phyloP scores from a whole-genome alignment of 2,888 invertebrate genomes.

The Ernsta delagoae region DNA sequence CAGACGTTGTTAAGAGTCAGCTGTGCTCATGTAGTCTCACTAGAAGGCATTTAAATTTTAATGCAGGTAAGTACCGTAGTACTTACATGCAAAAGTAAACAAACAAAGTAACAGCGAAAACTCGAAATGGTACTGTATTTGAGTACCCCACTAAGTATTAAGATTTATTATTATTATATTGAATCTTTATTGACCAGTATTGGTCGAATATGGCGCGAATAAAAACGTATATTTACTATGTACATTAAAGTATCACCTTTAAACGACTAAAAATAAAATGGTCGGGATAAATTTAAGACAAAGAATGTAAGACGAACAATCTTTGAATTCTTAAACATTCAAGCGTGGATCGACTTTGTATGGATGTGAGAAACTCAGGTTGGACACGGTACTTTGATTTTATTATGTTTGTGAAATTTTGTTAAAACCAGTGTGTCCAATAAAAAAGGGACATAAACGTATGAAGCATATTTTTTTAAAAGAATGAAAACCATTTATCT shows the following conservation, averaged over 20 bases:
- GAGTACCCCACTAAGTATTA: conserved; percentile 7
- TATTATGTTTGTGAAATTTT: too few relatives aligned
- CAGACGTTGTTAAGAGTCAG: too few relatives aligned
- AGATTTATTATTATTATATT: conserved; percentile 12
- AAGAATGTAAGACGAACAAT: conserved; percentile 36
- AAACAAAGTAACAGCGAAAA: too few relatives aligned
- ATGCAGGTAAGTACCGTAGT: too few relatives aligned
- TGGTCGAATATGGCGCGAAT: conserved; percentile 33
- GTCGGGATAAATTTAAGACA: conserved; percentile 39
- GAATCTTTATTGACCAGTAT: conserved; percentile 5
- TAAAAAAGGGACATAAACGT: too few relatives aligned
- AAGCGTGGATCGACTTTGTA: neutral
- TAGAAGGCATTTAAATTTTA: too few relatives aligned
- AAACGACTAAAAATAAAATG: conserved; percentile 44
- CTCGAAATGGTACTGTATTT: neutral
- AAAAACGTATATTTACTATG: conserved; percentile 41
- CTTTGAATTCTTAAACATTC: conserved; percentile 33
- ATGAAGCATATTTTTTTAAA: too few relatives aligned
- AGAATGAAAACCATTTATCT: too few relatives aligned
- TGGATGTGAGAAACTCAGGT: neutral
- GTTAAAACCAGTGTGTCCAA: too few relatives aligned
- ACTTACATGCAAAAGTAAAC: too few relatives aligned
- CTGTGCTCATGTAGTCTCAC: too few relatives aligned
- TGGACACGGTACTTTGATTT: neutral
- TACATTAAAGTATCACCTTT: conserved; percentile 41